Conservation (phyloP, 2,797 vertebrate species). For the Microchirus variegatus region DNA sequence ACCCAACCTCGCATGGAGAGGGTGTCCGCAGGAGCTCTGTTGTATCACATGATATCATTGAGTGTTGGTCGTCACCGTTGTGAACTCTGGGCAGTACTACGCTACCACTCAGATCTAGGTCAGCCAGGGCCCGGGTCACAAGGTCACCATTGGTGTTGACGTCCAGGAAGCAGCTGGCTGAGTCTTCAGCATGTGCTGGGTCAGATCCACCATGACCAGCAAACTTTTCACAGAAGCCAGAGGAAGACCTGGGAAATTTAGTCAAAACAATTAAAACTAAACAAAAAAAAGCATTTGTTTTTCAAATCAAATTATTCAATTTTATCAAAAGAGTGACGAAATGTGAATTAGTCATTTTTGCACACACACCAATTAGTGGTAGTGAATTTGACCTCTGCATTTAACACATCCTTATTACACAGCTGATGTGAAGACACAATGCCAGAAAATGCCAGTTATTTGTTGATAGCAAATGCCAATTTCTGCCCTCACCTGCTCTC, state of each 20-base stretch:
- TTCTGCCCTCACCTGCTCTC: constrained; percentile 69
- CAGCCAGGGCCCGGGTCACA: constrained; percentile 70
- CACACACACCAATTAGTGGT: too few relatives aligned
- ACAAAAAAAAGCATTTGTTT: not conserved
- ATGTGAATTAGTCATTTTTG: too few relatives aligned
- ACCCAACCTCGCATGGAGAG: constrained; percentile 54
- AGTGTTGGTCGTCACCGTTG: constrained; percentile 36
- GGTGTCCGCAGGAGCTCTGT: constrained; percentile 64
- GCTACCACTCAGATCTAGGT: constrained; percentile 70
- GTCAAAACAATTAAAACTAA: not conserved
- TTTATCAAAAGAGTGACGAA: too few relatives aligned
- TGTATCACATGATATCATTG: constrained; percentile 60
- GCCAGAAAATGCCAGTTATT: not conserved
- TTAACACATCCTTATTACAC: too few relatives aligned
- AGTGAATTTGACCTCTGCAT: too few relatives aligned
- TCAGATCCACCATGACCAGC: constrained; percentile 57
- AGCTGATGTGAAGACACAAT: too few relatives aligned
- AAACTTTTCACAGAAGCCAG: constrained; percentile 82
- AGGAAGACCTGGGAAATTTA: constrained; percentile 72
- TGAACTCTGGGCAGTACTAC: constrained; percentile 44
- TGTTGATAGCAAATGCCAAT: not conserved
- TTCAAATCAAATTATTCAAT: too few relatives aligned
- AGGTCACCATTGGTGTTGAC: constrained; percentile 76
- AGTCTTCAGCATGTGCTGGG: constrained; percentile 59
- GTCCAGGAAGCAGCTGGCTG: constrained; percentile 78